Evolutionary conservation across 1,140 invertebrate genomes (phyloP), one percentile per base, ranked within the genome.

Genomic region (Drusus annulatus): DNA sequence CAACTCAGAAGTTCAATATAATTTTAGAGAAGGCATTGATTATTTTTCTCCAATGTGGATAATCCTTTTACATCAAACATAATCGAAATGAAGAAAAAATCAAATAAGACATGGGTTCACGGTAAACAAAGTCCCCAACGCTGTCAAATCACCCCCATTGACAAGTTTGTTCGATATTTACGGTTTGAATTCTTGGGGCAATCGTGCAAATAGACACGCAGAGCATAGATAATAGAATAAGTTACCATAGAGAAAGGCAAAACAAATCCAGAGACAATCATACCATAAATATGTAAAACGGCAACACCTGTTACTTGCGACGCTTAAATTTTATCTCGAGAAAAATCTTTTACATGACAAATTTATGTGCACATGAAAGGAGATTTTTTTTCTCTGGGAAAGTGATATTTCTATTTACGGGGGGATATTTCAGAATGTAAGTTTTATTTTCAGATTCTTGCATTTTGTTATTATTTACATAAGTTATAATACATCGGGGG

Each of bases 331-430:
- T 74, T 74, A 74, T 74, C 69, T 74, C 69, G 23, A 56, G 51
- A 56, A 74, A 74, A 74, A 74, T 74, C 69, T 74, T 74, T 56
- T 74, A 74, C 69, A 74, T 56, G 69, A 74, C 69, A 74, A 74
- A 74, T 74, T 74, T 74, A 74, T 74, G 16, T 56, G 69, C 50
- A 51, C 23, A 23, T 74, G n/a, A 74, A 50, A 69, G 28, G 8
- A 65, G 25, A 2, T n/a, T 8, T 71, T 71, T 71, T 71, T 71
- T 71, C n/a, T 13, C 16, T 51, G 31, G 50, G 45, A 50, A 50
- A 50, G 68, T 51, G 68, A 51, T 65, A 65, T 65, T 65, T 65
- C 21, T 65, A 65, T 65, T 65, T 65, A 31, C 25, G 62, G 23
- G 15, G 28, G 25, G 25, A 65, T 31, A 65, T 65, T 65, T 3